These are phyloP conservation scores for Nymphalis polychloros DNA, from an alignment of 2,888 invertebrate species.

Conservation along the genomic window DNA sequence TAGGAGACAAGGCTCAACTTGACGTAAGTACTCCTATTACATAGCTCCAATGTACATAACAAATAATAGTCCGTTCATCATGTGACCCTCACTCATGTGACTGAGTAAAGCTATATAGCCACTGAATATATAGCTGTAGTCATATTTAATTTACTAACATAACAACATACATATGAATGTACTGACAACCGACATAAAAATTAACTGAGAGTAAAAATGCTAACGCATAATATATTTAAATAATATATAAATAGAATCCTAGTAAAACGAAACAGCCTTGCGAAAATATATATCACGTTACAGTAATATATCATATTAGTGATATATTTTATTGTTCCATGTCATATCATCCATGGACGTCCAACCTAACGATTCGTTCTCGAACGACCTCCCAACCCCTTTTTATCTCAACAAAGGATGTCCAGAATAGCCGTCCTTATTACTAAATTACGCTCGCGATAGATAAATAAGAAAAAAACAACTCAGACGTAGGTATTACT, in stretches of 20 bases:
- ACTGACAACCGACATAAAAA: too few species aligned
- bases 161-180: too few species aligned
- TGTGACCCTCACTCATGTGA: conserved; percentile 39
- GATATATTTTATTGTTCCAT: background rate
- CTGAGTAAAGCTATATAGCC: conserved; percentile 26
- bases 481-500: conserved; percentile 13
- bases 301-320: background rate
- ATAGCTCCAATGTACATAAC: conserved; percentile 32
- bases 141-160: background rate
- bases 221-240: too few species aligned
- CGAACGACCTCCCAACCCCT: conserved; percentile 45
- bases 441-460: conserved; percentile 41
- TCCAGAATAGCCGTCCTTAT: conserved; percentile 41
- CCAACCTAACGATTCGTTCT: conserved; percentile 28
- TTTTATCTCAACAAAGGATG: conserved; percentile 45
- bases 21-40: conserved; percentile 27
- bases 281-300: background rate
- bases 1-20: conserved; percentile 15
- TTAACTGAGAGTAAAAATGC: too few species aligned
- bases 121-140: background rate
- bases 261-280: too few species aligned
- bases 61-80: conserved; percentile 33
- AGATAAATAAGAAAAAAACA: conserved; percentile 30
- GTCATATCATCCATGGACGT: background rate
- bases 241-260: too few species aligned